These are phyloP conservation scores for Saturnia pavonia DNA, from an alignment of 2,888 invertebrate genomes.

Conservation along the genomic window DNA sequence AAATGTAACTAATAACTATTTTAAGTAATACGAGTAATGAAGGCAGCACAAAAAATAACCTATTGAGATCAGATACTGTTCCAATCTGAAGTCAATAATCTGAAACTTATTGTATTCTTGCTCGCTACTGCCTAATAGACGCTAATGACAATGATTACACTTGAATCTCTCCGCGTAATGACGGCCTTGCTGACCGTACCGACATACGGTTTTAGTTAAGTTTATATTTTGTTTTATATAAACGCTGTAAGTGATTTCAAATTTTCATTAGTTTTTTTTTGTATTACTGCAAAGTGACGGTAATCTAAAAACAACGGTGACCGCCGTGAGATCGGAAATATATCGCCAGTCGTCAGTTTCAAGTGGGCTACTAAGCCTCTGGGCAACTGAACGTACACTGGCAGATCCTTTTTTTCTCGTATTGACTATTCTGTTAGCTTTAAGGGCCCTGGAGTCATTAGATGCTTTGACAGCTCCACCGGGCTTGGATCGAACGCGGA, in stretches of 20 bases:
- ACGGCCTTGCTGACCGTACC: constrained; percentile 41
- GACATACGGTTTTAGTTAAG: constrained; percentile 34
- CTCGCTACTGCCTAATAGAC: constrained; percentile 50
- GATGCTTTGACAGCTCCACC: no score
- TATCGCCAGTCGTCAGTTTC: no score
- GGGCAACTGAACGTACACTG: no score
- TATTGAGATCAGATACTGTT: constrained; percentile 12
- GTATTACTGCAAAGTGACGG: no score
- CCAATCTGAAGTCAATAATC: constrained; percentile 51
- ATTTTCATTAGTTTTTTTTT: constrained; percentile 11
- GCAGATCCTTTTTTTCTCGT: no score
- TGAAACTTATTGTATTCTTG: constrained; percentile 52
- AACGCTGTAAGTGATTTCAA: background rate
- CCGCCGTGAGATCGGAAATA: no score
- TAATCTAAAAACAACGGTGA: no score
- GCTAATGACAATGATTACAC: constrained; percentile 65
- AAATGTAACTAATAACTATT: constrained; percentile 31
- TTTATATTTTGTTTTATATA: constrained; percentile 28
- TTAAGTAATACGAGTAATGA: constrained; percentile 18
- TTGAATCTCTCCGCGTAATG: constrained; percentile 54
- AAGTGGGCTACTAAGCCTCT: no score
- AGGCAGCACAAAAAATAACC: constrained; percentile 29
- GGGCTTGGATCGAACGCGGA: no score
- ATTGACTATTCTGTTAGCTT: no score
- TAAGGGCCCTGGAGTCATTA: no score